Percentiles rank a stretch among this genome's conserved stretches.
Evolutionary conservation across 2,113 vertebrate genomes (phyloP).

Genomic region (Archocentrus centrarchus): DNA sequence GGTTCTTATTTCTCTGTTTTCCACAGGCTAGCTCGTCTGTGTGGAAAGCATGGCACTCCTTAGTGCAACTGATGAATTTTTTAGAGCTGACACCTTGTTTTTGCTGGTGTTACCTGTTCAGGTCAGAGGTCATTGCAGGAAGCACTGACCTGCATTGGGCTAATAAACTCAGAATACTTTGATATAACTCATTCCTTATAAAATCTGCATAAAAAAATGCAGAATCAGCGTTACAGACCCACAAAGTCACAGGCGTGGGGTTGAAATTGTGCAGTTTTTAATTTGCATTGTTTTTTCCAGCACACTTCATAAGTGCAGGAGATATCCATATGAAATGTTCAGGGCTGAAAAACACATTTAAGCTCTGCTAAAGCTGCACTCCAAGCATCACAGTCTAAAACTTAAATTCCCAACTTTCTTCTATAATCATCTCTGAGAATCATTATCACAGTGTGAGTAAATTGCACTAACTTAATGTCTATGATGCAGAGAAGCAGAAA

Average conservation of each 20-base stretch:
- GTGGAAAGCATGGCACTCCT: constrained; percentile 50
- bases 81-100: constrained; percentile 64
- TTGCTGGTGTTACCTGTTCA: constrained; percentile 23
- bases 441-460: not conserved
- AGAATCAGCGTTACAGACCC: not conserved
- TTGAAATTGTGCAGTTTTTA: not conserved
- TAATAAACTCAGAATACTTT: not conserved
- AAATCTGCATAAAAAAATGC: not conserved
- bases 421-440: not conserved
- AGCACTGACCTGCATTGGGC: not conserved
- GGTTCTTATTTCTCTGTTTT: constrained; percentile 49
- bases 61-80: constrained; percentile 72
- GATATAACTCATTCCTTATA: not conserved
- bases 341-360: not conserved
- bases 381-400: not conserved
- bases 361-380: not conserved
- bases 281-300: not conserved
- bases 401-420: not conserved
- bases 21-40: constrained; percentile 57
- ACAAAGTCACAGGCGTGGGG: not conserved
- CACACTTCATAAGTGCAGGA: no score
- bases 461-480: not conserved
- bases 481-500: not conserved
- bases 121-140: constrained; percentile 18
- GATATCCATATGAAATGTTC: no score